Evolutionary conservation across 2,888 invertebrate species (phyloP), one percentile per base, ranked within the genome.

Genomic region (Cinara cedri): DNA sequence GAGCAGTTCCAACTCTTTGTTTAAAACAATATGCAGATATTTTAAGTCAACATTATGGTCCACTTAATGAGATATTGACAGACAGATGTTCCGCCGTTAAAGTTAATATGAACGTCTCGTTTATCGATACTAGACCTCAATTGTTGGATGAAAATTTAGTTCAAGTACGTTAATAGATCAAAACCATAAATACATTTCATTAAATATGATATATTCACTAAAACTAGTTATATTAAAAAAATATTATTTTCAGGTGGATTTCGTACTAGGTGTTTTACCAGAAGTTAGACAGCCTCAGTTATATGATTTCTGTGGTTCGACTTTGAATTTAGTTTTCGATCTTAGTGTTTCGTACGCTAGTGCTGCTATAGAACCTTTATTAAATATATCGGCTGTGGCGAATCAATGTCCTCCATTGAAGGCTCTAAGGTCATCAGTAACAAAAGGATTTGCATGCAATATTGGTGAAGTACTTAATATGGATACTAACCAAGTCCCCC

Each of bases 261-360:
- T 82, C 19, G 75, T 82, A 24, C 42, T 82, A 14, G 82, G 82
- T 19, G 93, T 93, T 42, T 92, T 98, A 66, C 97, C 97, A 1
- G 92, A 93, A 2, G 91, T 97, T 34, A 91, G 92, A 83, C 96
- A 97, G 86, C 94, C 95, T 1, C 94, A 96, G 84, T 87, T 98
- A 1, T 98, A 97, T 85, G 97, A 97, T 83, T 90, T 97, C 0
- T 98, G 97, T 84, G 97, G 97, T 16, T 95, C 96, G 1, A 97
- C 97, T 0, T 86, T 98, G 81, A 94, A 93, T 84, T 89, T 97
- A 1, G 96, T 97, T 84, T 97, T 97, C 84, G 97, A 97, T 86
- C 87, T 98, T 62, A 94, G 95, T 57, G 96, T 97, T 13, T 96
- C 97, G 0, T 93, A 95, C 82, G 95, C 96, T 3, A 96, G 94